Evolutionary conservation across 1,140 invertebrate genomes (phyloP), one percentile per base, ranked within the genome.

Genomic region (Coboldia fuscipes): DNA sequence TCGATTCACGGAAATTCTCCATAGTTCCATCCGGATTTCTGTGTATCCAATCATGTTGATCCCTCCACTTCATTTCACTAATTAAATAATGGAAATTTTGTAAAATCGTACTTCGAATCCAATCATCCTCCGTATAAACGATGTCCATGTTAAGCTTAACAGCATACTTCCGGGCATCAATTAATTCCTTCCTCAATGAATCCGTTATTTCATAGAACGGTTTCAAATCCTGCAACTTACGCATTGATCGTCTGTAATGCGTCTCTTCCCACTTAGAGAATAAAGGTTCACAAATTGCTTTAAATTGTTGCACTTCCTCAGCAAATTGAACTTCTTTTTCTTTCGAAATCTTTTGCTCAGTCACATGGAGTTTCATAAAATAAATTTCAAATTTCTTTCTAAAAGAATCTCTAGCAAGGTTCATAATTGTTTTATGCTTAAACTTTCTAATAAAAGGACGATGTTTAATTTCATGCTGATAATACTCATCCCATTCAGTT

Each of bases 401-500:
- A 44, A 51, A 40, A 1, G 47, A 48, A 8, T 44, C 42, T 30
- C 51, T 54, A 0, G 51, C 35, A 1, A 53, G 33, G 5, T 43
- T 37, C 0, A 42, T 36, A 30, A 42, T 42, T 0, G 47, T 45
- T 35, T 51, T 54, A 16, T 48, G 50, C 10, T 49, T 50, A 14
- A 54, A 51, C 0, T 37, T 20, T 6, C 48, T 49, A 1, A 51
- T 32, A 0, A 42, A 40, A 2, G 51, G 47, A 1, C 47, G 45
- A n/a, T 41, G 51, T 18, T 48, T 47, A 0, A 54, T 21, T 18
- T 51, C 51, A 14, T 51, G 39, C 3, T 50, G 42, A 18, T 51
- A 54, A 29, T 50, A 46, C 32, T 54, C 51, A 28, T 54, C 51
- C n/a, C 53, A 43, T 27, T 54, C 51, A 1, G 51, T 54, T 15